Base-by-base conservation (phyloP, 2,888 invertebrate species). In the Hedya salicella region DNA sequence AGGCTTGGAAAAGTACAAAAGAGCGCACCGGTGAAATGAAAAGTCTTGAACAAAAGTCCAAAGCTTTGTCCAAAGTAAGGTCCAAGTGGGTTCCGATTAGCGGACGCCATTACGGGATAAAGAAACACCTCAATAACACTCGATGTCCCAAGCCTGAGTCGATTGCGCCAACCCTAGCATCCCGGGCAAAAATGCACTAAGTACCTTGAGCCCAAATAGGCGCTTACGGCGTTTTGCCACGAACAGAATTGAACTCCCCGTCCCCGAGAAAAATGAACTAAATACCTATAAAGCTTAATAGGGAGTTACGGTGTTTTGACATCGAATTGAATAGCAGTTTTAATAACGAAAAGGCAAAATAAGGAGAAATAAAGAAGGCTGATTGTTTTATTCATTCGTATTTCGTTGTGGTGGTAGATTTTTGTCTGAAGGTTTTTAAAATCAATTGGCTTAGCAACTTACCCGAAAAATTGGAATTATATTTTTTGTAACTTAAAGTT, bases 121-220 rank as follows among this genome's bases (percentile, higher is more conserved):
- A 66, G 65, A 60, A 66, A 66, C 65, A 65, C 65, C 65, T 65
- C 65, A 59, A 60, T 60, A 66, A 60, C 65, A 60, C 65, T 66
- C 60, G 65, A 66, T 48, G 65, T 65, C 53, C 36, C 14, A 14
- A 40, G 14, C 8, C 11, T 9, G 30, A 61, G 50, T 62, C 42
- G 39, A 62, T 25, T 46, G 42, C 42, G 32, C 52, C 62, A 61
- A 49, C 44, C 19, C 13, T 6, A 13, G 1, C 11, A 25, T 17
- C n/a, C 13, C 48, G 13, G 21, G 6, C 21, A 6, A 48, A 21
- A 19, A 21, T 13, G 48, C 17, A 21, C 13, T n/a, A 48, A 48
- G n/a, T 2, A 21, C 13, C 6, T 19, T n/a, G 19, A n/a, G 48
- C 13, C 1, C 4, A 25, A 6, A 25, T 4, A n/a, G 21, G n/a